A percentile compares a stretch with the other conserved stretches of the same genome.
Conservation (phyloP, 1,140 invertebrate species). For the Cyclargus thomasi region DNA sequence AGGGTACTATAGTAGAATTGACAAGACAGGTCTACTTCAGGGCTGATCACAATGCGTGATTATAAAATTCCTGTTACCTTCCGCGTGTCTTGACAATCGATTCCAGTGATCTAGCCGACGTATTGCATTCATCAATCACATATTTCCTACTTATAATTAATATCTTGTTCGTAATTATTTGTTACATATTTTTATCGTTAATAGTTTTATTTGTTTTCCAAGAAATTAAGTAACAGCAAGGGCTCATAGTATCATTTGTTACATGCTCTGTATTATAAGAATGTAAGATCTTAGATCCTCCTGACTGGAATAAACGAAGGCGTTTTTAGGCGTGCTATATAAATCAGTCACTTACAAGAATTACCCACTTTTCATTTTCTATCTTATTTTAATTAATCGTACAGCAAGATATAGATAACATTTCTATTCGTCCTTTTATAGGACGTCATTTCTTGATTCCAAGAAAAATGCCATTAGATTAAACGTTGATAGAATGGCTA, state of each 20-base stretch:
- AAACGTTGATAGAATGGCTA: background rate
- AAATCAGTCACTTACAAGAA: no score
- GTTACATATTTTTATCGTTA: background rate
- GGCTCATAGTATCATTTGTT: no score
- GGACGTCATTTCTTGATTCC: background rate
- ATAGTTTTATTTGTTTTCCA: background rate
- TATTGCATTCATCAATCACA: constrained; percentile 5
- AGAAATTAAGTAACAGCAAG: no score
- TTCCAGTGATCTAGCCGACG: background rate
- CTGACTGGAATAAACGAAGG: no score
- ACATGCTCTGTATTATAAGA: no score
- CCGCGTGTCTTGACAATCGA: background rate
- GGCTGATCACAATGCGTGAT: background rate
- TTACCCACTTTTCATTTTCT: no score
- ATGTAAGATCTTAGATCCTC: no score
- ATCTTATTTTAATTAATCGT: no score
- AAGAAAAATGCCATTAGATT: background rate
- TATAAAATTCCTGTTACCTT: background rate
- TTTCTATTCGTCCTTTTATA: background rate
- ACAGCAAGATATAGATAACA: background rate
- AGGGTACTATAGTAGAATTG: no score
- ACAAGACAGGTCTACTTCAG: background rate
- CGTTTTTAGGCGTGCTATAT: no score
- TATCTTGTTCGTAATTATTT: background rate
- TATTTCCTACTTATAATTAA: constrained; percentile 7